These are phyloP conservation scores for Cotesia chilonis DNA, from an alignment of 1,140 invertebrate species.

Conservation along the genomic window DNA sequence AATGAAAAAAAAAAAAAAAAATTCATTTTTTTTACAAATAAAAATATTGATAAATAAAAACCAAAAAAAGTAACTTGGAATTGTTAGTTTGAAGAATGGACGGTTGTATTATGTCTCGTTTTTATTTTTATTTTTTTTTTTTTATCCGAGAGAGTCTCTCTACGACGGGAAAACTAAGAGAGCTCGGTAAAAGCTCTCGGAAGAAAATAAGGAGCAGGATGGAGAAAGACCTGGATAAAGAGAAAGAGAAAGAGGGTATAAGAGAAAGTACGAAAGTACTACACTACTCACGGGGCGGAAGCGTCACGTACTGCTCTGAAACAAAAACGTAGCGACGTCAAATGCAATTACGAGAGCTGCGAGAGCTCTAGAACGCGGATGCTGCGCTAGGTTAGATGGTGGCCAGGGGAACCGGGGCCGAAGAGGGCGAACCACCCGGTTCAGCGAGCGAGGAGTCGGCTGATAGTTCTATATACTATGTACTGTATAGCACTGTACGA, in stretches of 20 bases:
- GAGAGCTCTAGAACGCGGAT: conserved; percentile 64
- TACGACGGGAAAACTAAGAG: background rate
- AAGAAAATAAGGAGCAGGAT: conserved; percentile 7
- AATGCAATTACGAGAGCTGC: conserved; percentile 65
- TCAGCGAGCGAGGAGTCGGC: conserved; percentile 45
- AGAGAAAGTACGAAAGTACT: conserved; percentile 24
- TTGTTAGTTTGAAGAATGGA: too few species aligned
- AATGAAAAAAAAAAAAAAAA: too few species aligned
- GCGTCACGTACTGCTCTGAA: conserved; percentile 66
- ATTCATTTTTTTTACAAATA: too few species aligned
- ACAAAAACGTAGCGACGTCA: conserved; percentile 67
- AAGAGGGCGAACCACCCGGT: conserved; percentile 42
- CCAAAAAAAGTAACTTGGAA: too few species aligned
- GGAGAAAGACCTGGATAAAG: conserved; percentile 19
- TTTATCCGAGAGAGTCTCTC: conserved; percentile 11
- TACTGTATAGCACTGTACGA: conserved; percentile 20
- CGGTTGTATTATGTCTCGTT: conserved; percentile 1
- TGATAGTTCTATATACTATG: conserved; percentile 40
- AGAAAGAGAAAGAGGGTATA: conserved; percentile 21
- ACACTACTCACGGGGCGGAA: conserved; percentile 56
- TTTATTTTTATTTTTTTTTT: background rate
- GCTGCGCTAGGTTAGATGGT: conserved; percentile 59
- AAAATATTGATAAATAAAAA: too few species aligned
- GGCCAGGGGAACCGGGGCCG: conserved; percentile 47
- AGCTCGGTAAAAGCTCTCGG: conserved; percentile 20